Conservation (phyloP, 2,888 invertebrate species). For the Mimumesa dahlbomi region DNA sequence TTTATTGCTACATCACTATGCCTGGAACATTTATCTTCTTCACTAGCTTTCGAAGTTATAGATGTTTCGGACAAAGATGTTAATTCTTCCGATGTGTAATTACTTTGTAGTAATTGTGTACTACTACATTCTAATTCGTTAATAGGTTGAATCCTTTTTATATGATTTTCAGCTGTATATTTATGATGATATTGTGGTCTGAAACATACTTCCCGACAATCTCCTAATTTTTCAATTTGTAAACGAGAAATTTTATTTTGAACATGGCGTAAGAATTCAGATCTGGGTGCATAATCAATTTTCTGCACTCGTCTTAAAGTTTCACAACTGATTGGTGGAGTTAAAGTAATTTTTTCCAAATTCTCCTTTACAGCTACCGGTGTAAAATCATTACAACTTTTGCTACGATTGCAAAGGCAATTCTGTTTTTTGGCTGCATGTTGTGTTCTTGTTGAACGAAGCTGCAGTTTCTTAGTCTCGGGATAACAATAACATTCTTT, state of each 20-base stretch:
- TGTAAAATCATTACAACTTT: constrained; percentile 38
- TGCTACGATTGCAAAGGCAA: constrained; percentile 49
- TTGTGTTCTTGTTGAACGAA: constrained; percentile 41
- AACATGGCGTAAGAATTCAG: constrained; percentile 70
- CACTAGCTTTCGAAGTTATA: constrained; percentile 4
- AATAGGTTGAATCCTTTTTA: background rate
- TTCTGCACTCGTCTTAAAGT: constrained; percentile 64
- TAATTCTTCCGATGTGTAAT: background rate
- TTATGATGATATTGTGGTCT: constrained; percentile 27
- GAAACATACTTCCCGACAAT: constrained; percentile 13
- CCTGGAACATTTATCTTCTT: constrained; percentile 7
- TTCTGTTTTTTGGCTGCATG: constrained; percentile 42
- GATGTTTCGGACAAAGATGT: background rate
- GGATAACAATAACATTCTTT: constrained; percentile 71
- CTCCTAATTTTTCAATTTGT: constrained; percentile 5
- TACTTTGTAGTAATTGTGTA: too few relatives aligned
- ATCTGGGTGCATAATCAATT: constrained; percentile 71
- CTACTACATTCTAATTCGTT: background rate
- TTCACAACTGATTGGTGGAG: constrained; percentile 61
- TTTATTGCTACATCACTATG: constrained; percentile 6
- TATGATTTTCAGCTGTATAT: background rate
- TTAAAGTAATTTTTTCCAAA: background rate
- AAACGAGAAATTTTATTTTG: constrained; percentile 56
- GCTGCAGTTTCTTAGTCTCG: constrained; percentile 47
- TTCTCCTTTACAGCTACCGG: constrained; percentile 15